Conservation (phyloP, 2,113 vertebrate species). For the Hippocampus mohnikei region DNA sequence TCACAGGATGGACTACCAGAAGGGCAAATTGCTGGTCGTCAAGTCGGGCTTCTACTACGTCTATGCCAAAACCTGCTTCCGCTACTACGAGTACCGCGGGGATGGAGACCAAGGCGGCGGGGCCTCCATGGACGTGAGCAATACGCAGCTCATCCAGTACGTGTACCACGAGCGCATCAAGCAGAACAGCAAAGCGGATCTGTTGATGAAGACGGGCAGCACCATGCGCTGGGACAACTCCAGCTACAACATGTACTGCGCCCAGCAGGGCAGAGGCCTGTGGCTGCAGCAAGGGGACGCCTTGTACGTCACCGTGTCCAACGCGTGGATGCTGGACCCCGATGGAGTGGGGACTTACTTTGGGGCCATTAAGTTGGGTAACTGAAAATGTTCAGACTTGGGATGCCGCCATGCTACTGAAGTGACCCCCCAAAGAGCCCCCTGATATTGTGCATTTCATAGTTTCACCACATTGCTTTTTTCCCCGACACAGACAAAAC, state of each 20-base stretch:
- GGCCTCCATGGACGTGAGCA: conserved; percentile 68
- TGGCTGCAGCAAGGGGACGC: conserved; percentile 80
- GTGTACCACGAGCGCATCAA: conserved; percentile 79
- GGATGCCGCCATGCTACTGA: conserved; percentile 71
- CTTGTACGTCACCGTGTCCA: conserved; percentile 85
- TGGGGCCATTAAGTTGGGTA: conserved; percentile 88
- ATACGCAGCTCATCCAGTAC: conserved; percentile 87
- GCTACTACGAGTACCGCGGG: conserved; percentile 71
- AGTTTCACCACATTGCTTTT: conserved; percentile 26
- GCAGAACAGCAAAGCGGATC: conserved; percentile 72
- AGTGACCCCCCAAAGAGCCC: conserved; percentile 68
- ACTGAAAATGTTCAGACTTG: conserved; percentile 62
- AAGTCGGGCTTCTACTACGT: conserved; percentile 92
- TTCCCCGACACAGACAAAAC: conserved; percentile 7
- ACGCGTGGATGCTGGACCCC: conserved; percentile 84
- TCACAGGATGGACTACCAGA: conserved; percentile 71
- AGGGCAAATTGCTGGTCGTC: conserved; percentile 74
- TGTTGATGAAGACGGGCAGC: conserved; percentile 87
- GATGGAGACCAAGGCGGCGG: conserved; percentile 9
- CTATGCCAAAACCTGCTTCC: conserved; percentile 93
- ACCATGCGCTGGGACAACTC: conserved; percentile 83
- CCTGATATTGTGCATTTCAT: conserved; percentile 61
- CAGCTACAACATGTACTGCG: conserved; percentile 91
- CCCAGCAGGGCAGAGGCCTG: conserved; percentile 87
- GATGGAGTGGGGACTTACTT: conserved; percentile 88